Evolutionary conservation across 2,797 vertebrate genomes (phyloP), one percentile per base, ranked within the genome.

Genomic region (Periparus ater): DNA sequence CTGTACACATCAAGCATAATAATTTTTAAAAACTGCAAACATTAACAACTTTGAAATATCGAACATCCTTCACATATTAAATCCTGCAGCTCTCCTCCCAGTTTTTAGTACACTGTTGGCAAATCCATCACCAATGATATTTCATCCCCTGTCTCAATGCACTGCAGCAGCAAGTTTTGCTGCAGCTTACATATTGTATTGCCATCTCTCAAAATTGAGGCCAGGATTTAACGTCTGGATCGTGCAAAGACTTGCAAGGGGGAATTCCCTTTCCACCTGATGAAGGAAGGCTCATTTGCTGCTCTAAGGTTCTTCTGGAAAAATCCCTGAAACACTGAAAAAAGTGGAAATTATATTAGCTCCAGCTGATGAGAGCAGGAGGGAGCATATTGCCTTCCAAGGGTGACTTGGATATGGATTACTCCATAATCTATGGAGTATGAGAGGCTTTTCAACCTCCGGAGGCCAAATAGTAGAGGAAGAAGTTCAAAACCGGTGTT

Each of bases 41-140:
- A 83, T 78, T 89, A 77, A 93, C 60, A 67, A 83, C n/a, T 89
- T 87, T 84, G 80, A 95, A 96, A 91, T 91, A 85, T 22, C 1
- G 2, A 91, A 83, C 2, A 3, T 72, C 67, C 71, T 91, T 30
- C 70, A 85, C 16, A 4, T 61, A 94, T 65, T 84, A 94, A 95
- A 93, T 90, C 47, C 53, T 83, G 30, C 55, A 82, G 67, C 32
- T 34, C 50, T 72, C 54, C 72, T 93, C 53, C 23, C 34, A 36
- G 16, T 34, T 90, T 79, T 81, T 67, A 81, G 30, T 17, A 68
- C 15, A 11, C 51, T 81, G 13, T 57, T 91, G 90, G 87, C 85
- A 90, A 78, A 85, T 89, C 57, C 32, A 76, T 48, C 42, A 81
- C 23, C 34, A 32, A 21, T 30, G 50, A 40, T 73, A 88, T 62